phyloP scores from a whole-genome alignment of 2,113 vertebrate genomes.

The Oostethus manadensis region DNA sequence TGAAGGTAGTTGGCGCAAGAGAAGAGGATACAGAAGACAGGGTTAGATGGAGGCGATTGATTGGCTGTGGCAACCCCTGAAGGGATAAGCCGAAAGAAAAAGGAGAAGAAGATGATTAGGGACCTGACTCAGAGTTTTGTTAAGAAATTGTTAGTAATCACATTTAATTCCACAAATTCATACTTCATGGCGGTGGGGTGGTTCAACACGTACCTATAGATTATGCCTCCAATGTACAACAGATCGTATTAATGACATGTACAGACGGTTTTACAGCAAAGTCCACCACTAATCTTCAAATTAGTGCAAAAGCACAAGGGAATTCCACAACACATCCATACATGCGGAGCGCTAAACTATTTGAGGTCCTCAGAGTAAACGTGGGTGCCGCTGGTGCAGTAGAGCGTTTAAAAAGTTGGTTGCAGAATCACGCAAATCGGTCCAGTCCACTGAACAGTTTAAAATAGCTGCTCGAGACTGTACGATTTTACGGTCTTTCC shows the following conservation, averaged over 20 bases:
- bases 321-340: constrained; percentile 4
- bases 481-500: constrained; percentile 39
- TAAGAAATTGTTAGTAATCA: too few species aligned
- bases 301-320: constrained; percentile 35
- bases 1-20: too few species aligned
- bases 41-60: too few species aligned
- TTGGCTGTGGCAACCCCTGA: too few species aligned
- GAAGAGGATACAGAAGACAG: too few species aligned
- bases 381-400: constrained; percentile 21
- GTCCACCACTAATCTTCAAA: constrained; percentile 21
- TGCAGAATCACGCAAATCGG: constrained; percentile 55
- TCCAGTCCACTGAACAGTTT: constrained; percentile 38
- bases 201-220: constrained; percentile 30
- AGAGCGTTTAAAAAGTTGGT: constrained; percentile 29
- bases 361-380: constrained; percentile 5
- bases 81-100: too few species aligned
- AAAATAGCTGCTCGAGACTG: constrained; percentile 44
- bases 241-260: too few species aligned
- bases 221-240: constrained; percentile 8
- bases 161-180: too few species aligned
- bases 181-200: constrained; percentile 27
- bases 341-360: constrained; percentile 6
- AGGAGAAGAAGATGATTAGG: too few species aligned
- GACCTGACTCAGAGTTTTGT: too few species aligned
- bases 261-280: not conserved